Conservation (phyloP, 2,888 invertebrate genomes). For the Mesodorylaimus sp. region DNA sequence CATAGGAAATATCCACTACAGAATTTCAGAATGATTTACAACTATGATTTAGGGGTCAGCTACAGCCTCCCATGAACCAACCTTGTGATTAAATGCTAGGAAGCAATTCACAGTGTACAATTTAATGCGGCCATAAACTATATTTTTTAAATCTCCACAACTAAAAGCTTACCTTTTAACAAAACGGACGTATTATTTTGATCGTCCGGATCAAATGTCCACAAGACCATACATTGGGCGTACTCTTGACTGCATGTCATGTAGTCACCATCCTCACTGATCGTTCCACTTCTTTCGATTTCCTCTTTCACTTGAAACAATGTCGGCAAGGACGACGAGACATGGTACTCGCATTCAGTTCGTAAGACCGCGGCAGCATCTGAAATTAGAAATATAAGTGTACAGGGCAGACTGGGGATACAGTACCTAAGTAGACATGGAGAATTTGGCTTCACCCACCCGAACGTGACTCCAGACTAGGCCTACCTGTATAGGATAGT, state of each 20-base stretch:
- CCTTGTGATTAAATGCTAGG: background rate
- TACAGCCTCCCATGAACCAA: background rate
- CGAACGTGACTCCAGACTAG: too few relatives aligned
- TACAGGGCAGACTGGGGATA: too few relatives aligned
- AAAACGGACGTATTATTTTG: background rate
- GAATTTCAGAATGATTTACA: background rate
- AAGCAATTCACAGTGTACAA: background rate
- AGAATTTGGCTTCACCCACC: too few relatives aligned
- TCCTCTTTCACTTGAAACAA: background rate
- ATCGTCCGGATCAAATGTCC: background rate
- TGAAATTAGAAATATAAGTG: too few relatives aligned
- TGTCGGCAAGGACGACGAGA: background rate
- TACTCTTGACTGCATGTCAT: background rate
- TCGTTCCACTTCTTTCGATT: background rate
- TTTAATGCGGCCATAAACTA: background rate
- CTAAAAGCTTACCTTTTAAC: background rate
- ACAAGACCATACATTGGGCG: background rate
- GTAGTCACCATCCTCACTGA: background rate
- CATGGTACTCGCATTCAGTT: background rate
- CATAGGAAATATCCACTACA: constrained; percentile 10
- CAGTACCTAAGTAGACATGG: too few relatives aligned
- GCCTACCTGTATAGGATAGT: too few relatives aligned
- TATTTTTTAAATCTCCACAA: background rate
- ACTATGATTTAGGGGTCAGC: too few relatives aligned
- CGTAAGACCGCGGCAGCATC: too few relatives aligned